A percentile compares a stretch with the other conserved stretches of the same genome.
phyloP scores from a whole-genome alignment of 1,140 invertebrate species.

The Aphis craccivora region DNA sequence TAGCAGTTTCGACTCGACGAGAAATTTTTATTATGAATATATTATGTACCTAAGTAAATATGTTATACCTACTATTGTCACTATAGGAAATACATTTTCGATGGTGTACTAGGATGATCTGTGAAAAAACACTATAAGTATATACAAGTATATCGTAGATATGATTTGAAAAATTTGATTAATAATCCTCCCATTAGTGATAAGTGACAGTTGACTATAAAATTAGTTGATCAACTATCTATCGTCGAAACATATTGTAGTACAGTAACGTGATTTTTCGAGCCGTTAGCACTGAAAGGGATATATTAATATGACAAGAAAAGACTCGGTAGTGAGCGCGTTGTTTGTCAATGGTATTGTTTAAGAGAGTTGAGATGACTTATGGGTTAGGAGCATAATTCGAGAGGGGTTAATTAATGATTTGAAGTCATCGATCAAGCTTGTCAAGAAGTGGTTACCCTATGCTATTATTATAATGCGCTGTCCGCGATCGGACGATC shows the following conservation, averaged over 20 bases:
- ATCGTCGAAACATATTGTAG: background rate
- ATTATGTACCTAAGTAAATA: no score
- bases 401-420: background rate
- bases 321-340: background rate
- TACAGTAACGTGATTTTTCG: background rate
- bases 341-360: constrained; percentile 1
- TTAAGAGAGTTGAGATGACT: background rate
- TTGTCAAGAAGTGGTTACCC: background rate
- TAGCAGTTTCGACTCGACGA: no score
- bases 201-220: background rate
- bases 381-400: background rate
- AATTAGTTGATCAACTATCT: background rate
- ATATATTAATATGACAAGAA: background rate
- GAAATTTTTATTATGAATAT: no score
- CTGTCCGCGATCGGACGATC: background rate
- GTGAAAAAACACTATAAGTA: no score
- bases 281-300: background rate
- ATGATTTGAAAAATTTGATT: background rate
- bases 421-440: background rate
- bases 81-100: no score
- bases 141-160: no score
- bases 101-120: no score
- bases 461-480: background rate
- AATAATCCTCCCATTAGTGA: background rate
- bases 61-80: no score